Evolutionary conservation across 2,113 vertebrate genomes (phyloP).

Genomic region (Podarcis raffonei): DNA sequence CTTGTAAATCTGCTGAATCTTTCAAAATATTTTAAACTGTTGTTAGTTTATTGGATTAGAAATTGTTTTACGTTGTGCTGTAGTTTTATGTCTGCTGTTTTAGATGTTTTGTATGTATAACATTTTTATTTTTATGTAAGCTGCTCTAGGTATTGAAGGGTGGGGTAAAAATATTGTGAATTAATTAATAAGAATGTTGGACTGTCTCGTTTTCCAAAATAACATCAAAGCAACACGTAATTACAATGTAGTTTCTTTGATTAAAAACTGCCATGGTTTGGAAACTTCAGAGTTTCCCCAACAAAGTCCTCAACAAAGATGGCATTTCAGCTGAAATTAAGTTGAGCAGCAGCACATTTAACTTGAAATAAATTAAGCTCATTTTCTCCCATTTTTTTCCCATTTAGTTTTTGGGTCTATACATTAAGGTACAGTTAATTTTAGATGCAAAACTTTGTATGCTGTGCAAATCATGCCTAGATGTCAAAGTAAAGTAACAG

Average conservation of each 20-base stretch:
- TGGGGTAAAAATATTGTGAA: not conserved
- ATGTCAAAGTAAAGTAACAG: constrained; percentile 82
- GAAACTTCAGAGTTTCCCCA: constrained; percentile 21
- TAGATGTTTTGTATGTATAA: not conserved
- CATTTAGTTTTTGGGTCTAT: constrained; percentile 58
- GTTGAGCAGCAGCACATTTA: constrained; percentile 50
- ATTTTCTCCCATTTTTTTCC: constrained; percentile 59
- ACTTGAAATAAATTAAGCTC: constrained; percentile 71
- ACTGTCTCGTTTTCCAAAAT: not conserved
- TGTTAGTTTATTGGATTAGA: not conserved
- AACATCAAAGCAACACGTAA: not conserved
- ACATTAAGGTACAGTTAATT: constrained; percentile 72
- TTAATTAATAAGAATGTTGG: not conserved
- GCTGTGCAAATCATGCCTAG: constrained; percentile 78
- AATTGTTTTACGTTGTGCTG: too few species aligned
- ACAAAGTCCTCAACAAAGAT: constrained; percentile 53
- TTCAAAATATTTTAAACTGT: not conserved
- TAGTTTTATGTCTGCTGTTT: not conserved
- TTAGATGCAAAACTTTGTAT: constrained; percentile 77
- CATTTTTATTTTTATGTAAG: not conserved
- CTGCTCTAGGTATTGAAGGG: not conserved
- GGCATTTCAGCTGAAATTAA: constrained; percentile 70
- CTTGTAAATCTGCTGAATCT: not conserved
- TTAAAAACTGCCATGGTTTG: not conserved
- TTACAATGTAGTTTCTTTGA: not conserved